These are phyloP conservation scores for Unio pictorum DNA, from an alignment of 2,888 invertebrate species.

Conservation along the genomic window DNA sequence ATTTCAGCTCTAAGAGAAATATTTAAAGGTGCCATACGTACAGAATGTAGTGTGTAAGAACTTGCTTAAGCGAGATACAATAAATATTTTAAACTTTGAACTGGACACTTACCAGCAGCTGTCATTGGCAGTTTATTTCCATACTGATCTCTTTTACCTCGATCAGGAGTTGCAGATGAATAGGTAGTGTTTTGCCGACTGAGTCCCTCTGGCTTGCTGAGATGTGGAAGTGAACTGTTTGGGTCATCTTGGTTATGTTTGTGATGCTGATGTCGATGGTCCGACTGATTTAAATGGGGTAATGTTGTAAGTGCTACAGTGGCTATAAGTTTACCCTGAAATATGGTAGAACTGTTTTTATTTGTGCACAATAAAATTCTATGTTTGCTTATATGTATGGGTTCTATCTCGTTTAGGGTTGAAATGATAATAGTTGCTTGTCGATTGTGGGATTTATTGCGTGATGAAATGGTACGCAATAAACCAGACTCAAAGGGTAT, in stretches of 20 bases:
- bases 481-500: no score
- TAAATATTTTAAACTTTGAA: no score
- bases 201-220: constrained; percentile 44
- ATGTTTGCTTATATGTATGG: no score
- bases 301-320: constrained; percentile 59
- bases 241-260: constrained; percentile 47
- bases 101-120: constrained; percentile 74
- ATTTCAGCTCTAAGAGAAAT: no score
- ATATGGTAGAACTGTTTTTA: not conserved
- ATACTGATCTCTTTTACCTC: constrained; percentile 67
- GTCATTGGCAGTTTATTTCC: constrained; percentile 75
- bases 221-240: constrained; percentile 50
- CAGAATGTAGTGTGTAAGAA: no score
- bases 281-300: constrained; percentile 52
- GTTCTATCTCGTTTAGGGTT: no score
- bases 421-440: no score
- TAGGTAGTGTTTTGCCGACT: constrained; percentile 43
- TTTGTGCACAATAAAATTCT: no score
- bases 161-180: constrained; percentile 40
- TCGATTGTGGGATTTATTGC: no score
- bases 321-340: constrained; percentile 56
- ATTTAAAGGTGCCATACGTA: no score
- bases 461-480: no score
- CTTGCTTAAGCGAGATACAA: no score
- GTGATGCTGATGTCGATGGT: constrained; percentile 41